Base-by-base conservation (phyloP, 1,140 invertebrate genomes). In the Sinella curviseta region DNA sequence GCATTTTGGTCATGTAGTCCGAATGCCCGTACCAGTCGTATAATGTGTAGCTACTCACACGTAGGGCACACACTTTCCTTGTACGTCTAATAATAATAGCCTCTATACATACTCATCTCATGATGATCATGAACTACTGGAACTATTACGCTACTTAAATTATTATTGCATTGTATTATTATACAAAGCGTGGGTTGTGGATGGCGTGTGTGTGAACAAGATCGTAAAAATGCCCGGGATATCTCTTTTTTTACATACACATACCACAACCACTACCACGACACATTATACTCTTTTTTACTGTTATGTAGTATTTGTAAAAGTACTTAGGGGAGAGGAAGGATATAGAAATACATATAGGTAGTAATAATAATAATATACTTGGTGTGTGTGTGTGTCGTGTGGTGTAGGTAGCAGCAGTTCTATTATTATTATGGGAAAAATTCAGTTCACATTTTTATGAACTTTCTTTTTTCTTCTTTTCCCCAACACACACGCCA, bases 161-260 rank as follows among this genome's bases (percentile, higher is more conserved):
- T 16, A 65, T 65, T 16, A 26, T n/a, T 65, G 57, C 16, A 65
- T 26, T 26, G 26, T 20, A 48, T 48, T 48, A 48, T 48, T 8
- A 48, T 48, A 48, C 39, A 48, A 12, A 48, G 39, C 8, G 39
- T 48, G 39, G n/a, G n/a, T n/a, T 48, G 20, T 8, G 39, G 39
- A 60, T 60, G 57, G 57, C 24, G 12, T 60, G 57, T 60, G 24
- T 60, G 57, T 60, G 57, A 60, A 60, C 57, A 60, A 60, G 57
- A 60, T 60, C 57, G 57, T 60, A 60, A 60, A 60, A 60, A 16
- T 48, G 39, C 39, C 39, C 8, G 8, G 39, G 39, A 48, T 48
- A 48, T 48, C 39, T 48, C n/a, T n/a, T n/a, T n/a, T n/a, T 48
- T 48, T 48, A 48, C 8, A 48, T 48, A 48, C 39, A 48, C 39